Conservation (phyloP, 2,113 vertebrate genomes). For the Daboia siamensis region DNA sequence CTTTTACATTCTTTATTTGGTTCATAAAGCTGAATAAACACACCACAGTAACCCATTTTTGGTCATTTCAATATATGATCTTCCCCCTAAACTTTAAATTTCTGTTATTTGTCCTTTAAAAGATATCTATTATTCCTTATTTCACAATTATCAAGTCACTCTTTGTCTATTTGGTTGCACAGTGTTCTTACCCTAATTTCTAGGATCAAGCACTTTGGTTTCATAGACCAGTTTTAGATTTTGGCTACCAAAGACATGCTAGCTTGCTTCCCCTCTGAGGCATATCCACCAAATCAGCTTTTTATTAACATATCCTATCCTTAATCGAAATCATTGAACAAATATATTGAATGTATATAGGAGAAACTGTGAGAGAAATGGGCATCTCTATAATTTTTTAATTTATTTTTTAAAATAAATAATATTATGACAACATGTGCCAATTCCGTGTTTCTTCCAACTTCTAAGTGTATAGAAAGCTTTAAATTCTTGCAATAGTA, state of each 20-base stretch:
- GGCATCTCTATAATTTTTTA: too few species aligned
- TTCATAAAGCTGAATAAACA: neutral
- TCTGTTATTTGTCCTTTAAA: neutral
- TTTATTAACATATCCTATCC: neutral
- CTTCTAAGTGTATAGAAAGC: neutral
- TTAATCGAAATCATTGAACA: neutral
- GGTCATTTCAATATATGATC: neutral
- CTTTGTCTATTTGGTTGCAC: neutral
- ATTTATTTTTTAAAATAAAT: too few species aligned
- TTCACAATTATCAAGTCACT: neutral
- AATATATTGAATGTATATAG: neutral
- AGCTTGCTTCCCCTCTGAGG: neutral
- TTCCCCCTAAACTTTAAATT: neutral
- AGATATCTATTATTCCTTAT: neutral
- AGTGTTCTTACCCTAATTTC: neutral
- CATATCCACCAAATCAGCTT: neutral
- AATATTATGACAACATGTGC: neutral
- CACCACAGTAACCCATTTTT: neutral
- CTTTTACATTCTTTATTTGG: slow-evolving; percentile 16
- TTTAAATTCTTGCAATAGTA: neutral
- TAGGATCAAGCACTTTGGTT: neutral
- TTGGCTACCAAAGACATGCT: neutral
- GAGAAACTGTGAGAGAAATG: neutral
- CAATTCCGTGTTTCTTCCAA: neutral
- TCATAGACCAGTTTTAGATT: neutral